Evolutionary conservation across 1,140 invertebrate genomes (phyloP).

Genomic region (Aphelinus atriplicis): DNA sequence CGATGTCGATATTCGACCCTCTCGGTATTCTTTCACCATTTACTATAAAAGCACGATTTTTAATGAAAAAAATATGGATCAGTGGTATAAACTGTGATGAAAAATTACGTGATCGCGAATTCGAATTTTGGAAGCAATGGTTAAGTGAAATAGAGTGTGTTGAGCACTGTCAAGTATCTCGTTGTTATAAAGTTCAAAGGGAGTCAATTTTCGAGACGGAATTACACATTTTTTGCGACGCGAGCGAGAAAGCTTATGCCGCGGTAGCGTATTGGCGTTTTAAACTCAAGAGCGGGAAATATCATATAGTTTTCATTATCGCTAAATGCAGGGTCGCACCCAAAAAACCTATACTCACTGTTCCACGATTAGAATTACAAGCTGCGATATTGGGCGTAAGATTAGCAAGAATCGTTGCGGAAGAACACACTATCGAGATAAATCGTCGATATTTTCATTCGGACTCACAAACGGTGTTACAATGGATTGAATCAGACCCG

Average conservation of each 20-base stretch:
- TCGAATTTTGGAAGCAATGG: constrained; percentile 30
- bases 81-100: background rate
- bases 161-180: background rate
- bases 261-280: constrained; percentile 47
- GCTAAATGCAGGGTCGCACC: background rate
- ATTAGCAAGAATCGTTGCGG: background rate
- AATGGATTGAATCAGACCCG: background rate
- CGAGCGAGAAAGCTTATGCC: constrained; percentile 49
- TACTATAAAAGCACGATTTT: background rate
- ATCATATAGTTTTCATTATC: background rate
- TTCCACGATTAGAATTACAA: constrained; percentile 10
- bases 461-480: background rate
- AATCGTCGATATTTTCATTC: background rate
- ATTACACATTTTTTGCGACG: constrained; percentile 53
- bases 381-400: background rate
- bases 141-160: constrained; percentile 8
- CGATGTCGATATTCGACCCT: background rate
- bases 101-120: background rate
- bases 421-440: constrained; percentile 10
- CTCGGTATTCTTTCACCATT: background rate
- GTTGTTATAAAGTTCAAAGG: background rate
- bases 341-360: background rate
- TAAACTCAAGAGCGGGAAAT: background rate
- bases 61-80: background rate
- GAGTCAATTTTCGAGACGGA: background rate